Conservation (phyloP, 1,140 invertebrate species). For the Zophobas morio region DNA sequence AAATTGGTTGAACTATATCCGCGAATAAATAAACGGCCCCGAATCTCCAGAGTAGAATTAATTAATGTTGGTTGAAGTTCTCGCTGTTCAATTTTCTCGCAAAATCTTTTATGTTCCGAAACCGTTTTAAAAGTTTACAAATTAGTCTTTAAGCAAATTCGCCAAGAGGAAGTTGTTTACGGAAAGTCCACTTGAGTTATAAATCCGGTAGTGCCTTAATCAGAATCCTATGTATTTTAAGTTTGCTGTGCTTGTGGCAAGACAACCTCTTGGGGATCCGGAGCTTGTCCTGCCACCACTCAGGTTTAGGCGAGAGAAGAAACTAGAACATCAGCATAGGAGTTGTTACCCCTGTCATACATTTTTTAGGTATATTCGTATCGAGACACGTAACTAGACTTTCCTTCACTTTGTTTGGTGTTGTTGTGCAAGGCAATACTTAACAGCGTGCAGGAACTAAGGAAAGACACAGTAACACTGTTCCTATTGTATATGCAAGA, state of each 20-base stretch:
- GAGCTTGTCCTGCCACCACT: not conserved
- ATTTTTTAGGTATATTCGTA: slow-evolving; percentile 45
- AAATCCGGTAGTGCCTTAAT: not conserved
- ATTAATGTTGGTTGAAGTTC: slow-evolving; percentile 2
- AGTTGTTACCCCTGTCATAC: slow-evolving; percentile 42
- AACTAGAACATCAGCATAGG: slow-evolving; percentile 38
- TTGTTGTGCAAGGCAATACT: slow-evolving; percentile 48
- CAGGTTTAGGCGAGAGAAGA: slow-evolving; percentile 33
- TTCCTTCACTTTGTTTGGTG: slow-evolving; percentile 46
- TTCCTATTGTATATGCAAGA: slow-evolving; percentile 1
- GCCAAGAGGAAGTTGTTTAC: not conserved
- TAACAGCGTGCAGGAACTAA: slow-evolving; percentile 49
- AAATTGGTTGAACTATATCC: not conserved
- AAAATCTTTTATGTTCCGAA: not conserved
- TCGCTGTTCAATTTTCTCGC: not conserved
- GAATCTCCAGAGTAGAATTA: not conserved
- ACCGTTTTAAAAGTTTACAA: not conserved
- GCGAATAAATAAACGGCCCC: not conserved
- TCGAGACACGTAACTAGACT: slow-evolving; percentile 43
- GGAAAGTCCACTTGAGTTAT: not conserved
- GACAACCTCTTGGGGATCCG: not conserved
- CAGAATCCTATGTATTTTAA: not conserved
- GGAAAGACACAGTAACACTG: slow-evolving; percentile 22
- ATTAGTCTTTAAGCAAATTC: slow-evolving; percentile 22
- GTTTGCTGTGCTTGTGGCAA: not conserved